Conservation (phyloP, 1,140 invertebrate species). For the Charaxes varanes region DNA sequence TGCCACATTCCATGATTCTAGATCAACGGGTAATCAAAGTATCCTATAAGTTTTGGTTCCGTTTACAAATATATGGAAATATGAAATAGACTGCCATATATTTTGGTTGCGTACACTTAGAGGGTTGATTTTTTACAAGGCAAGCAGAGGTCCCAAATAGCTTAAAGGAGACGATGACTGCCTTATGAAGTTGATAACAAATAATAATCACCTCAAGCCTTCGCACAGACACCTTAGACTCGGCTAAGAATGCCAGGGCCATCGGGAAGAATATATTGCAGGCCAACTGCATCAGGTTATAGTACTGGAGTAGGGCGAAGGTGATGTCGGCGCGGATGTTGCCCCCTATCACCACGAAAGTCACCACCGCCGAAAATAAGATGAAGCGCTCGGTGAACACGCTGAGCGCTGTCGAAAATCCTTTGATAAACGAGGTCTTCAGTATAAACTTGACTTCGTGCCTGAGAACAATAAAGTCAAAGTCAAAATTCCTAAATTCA, state of each 20-base stretch:
- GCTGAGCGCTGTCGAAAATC: slow-evolving; percentile 79
- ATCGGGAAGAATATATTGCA: slow-evolving; percentile 84
- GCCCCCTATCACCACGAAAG: slow-evolving; percentile 79
- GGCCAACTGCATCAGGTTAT: slow-evolving; percentile 81
- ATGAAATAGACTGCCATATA: no score
- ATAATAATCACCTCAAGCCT: slow-evolving; percentile 73
- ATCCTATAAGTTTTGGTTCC: no score
- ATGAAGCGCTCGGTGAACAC: slow-evolving; percentile 83
- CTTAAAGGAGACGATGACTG: no score
- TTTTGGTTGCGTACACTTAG: no score
- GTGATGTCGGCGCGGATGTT: slow-evolving; percentile 80
- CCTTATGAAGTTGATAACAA: no score
- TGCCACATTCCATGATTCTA: no score
- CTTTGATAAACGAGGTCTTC: slow-evolving; percentile 81
- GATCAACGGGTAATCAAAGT: no score
- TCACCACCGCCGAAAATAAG: slow-evolving; percentile 81
- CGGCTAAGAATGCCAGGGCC: slow-evolving; percentile 75
- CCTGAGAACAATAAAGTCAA: slow-evolving; percentile 10
- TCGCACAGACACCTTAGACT: slow-evolving; percentile 79
- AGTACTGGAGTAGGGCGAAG: slow-evolving; percentile 84
- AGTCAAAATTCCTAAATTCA: no score
- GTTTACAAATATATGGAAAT: no score
- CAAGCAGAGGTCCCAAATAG: no score
- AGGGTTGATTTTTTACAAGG: no score
- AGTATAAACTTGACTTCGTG: slow-evolving; percentile 80